Evolutionary conservation across 2,113 vertebrate genomes (phyloP).

Genomic region (Eptatretus burgeri): DNA sequence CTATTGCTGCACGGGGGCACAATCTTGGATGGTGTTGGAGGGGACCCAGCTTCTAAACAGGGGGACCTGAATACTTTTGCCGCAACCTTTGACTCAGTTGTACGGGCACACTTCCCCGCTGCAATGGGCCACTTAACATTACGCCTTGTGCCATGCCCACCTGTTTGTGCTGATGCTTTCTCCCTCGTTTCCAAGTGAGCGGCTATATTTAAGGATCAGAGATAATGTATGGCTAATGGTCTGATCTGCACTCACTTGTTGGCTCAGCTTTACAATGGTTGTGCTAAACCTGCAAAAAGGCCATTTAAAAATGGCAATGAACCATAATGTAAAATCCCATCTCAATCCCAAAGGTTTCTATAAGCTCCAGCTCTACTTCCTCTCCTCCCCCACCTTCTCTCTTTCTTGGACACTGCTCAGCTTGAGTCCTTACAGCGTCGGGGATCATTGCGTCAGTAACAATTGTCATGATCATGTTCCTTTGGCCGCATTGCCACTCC

Average conservation of each 20-base stretch:
- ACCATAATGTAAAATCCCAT: no score
- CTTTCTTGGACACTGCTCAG: constrained; percentile 17
- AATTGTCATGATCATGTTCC: constrained; percentile 81
- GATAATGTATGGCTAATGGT: no score
- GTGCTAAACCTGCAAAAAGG: no score
- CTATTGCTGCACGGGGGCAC: constrained; percentile 71
- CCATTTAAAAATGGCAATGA: no score
- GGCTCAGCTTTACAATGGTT: no score
- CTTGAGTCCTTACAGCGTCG: constrained; percentile 73
- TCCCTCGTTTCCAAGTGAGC: constrained; percentile 76
- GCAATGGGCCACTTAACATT: constrained; percentile 49
- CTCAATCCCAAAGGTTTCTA: no score
- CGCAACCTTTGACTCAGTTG: constrained; percentile 65
- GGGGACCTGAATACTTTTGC: constrained; percentile 45
- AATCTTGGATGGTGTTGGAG: constrained; percentile 42
- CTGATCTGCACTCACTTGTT: no score
- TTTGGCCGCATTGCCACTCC: constrained; percentile 54
- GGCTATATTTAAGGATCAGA: background rate
- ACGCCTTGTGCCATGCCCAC: constrained; percentile 56
- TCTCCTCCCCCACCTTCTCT: no score
- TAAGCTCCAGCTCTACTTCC: no score
- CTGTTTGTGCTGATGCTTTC: constrained; percentile 72
- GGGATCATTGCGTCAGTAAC: constrained; percentile 67
- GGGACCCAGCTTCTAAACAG: constrained; percentile 41
- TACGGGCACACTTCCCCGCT: constrained; percentile 45